Evolutionary conservation across 2,888 invertebrate species (phyloP).

Genomic region (Philonicus albiceps): DNA sequence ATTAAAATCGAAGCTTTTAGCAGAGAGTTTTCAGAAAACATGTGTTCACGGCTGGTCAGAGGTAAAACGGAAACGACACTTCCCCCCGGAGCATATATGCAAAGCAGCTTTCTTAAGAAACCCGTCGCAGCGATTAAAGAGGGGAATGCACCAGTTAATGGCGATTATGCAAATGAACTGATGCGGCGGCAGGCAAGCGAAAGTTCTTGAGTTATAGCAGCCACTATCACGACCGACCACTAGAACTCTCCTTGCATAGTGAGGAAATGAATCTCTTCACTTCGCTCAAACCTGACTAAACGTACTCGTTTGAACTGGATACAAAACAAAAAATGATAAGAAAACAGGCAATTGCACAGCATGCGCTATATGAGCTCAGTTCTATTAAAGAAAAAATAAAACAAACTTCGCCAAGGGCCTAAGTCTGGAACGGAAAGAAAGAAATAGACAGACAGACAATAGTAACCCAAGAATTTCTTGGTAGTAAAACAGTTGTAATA

Average conservation of each 20-base stretch:
- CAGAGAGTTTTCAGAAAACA: neutral
- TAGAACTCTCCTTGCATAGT: neutral
- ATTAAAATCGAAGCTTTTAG: conserved; percentile 4
- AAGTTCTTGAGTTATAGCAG: neutral
- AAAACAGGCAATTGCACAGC: no score
- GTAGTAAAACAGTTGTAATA: no score
- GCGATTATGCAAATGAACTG: neutral
- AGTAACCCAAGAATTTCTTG: no score
- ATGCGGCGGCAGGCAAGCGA: neutral
- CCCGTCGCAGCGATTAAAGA: neutral
- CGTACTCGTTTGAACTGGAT: neutral
- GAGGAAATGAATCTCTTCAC: neutral
- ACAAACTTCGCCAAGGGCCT: no score
- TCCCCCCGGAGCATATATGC: neutral
- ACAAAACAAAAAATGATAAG: no score
- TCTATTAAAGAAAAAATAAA: no score
- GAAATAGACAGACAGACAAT: no score
- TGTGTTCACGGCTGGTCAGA: neutral
- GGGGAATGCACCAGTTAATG: neutral
- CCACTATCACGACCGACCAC: neutral
- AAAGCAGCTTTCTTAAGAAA: neutral
- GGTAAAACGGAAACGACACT: neutral
- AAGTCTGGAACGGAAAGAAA: no score
- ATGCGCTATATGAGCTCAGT: no score
- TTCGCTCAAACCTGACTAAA: neutral